Percentiles rank a stretch among this genome's conserved stretches.
phyloP scores from a whole-genome alignment of 1,140 invertebrate genomes.

The Euwallacea similis region DNA sequence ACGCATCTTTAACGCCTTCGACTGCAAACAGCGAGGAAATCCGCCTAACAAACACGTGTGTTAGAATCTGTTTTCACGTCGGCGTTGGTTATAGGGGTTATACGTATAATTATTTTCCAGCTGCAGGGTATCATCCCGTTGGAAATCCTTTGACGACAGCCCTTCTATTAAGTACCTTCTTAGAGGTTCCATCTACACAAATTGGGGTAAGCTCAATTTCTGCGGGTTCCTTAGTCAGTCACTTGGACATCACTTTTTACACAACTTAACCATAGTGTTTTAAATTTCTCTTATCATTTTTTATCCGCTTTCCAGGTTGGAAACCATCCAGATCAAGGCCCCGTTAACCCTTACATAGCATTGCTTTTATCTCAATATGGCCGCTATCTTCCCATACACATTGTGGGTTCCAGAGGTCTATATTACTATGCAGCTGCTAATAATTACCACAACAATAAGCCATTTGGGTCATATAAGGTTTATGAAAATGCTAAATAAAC shows the following conservation, averaged over 20 bases:
- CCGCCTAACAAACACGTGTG: too few species aligned
- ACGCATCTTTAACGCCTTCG: too few species aligned
- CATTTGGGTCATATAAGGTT: slow-evolving; percentile 63
- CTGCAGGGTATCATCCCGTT: too few species aligned
- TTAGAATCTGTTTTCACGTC: too few species aligned
- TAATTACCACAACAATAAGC: slow-evolving; percentile 66
- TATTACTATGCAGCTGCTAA: slow-evolving; percentile 64
- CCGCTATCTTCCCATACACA: slow-evolving; percentile 58
- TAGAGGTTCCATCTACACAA: slow-evolving; percentile 33
- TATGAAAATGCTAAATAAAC: slow-evolving; percentile 46
- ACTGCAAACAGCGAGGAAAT: too few species aligned
- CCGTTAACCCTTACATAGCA: slow-evolving; percentile 60
- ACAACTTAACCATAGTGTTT: neutral
- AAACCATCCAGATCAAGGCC: slow-evolving; percentile 60
- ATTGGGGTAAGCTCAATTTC: slow-evolving; percentile 4
- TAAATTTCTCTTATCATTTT: neutral
- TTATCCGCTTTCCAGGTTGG: slow-evolving; percentile 47
- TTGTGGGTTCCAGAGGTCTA: slow-evolving; percentile 56
- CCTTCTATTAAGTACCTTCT: slow-evolving; percentile 37
- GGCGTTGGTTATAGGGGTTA: too few species aligned
- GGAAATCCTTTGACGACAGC: slow-evolving; percentile 43
- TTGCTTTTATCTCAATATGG: slow-evolving; percentile 65
- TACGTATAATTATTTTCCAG: too few species aligned
- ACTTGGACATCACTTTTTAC: too few species aligned
- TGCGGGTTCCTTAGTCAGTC: too few species aligned